A percentile compares a stretch with the other conserved stretches of the same genome.
Evolutionary conservation across 2,888 invertebrate genomes (phyloP).

Genomic region (Deladenus siricidicola): DNA sequence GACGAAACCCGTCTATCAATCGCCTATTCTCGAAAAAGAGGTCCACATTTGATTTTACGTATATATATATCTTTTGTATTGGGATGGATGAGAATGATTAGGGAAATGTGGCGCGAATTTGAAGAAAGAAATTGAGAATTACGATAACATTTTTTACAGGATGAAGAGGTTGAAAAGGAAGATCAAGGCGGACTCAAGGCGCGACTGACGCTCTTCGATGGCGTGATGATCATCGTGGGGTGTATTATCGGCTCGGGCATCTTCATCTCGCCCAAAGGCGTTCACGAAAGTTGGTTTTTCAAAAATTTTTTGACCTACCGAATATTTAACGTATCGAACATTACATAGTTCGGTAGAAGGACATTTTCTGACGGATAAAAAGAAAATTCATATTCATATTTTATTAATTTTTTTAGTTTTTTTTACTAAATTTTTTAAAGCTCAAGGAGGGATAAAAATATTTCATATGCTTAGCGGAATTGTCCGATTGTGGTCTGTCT

Average conservation of each 20-base stretch:
- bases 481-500: too few species aligned
- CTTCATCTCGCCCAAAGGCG: conserved; percentile 43
- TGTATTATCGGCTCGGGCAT: conserved; percentile 40
- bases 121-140: too few species aligned
- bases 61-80: too few species aligned
- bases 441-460: too few species aligned
- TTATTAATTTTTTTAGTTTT: not conserved
- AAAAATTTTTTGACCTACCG: not conserved
- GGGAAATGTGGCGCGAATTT: too few species aligned
- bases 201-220: conserved; percentile 34
- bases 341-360: not conserved
- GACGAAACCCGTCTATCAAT: conserved; percentile 18
- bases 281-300: conserved; percentile 33
- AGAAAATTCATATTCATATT: not conserved
- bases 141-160: not conserved
- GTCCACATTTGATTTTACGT: too few species aligned
- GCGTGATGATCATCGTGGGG: conserved; percentile 41
- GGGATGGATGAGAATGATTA: too few species aligned
- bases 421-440: conserved; percentile 1
- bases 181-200: conserved; percentile 31
- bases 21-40: conserved; percentile 14
- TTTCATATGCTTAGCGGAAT: too few species aligned
- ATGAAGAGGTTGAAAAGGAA: conserved; percentile 7
- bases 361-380: not conserved
- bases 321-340: not conserved